Percentiles rank a stretch among this genome's conserved stretches.
These are phyloP conservation scores for Lota lota DNA, from an alignment of 2,113 vertebrate genomes.

Conservation along the genomic window DNA sequence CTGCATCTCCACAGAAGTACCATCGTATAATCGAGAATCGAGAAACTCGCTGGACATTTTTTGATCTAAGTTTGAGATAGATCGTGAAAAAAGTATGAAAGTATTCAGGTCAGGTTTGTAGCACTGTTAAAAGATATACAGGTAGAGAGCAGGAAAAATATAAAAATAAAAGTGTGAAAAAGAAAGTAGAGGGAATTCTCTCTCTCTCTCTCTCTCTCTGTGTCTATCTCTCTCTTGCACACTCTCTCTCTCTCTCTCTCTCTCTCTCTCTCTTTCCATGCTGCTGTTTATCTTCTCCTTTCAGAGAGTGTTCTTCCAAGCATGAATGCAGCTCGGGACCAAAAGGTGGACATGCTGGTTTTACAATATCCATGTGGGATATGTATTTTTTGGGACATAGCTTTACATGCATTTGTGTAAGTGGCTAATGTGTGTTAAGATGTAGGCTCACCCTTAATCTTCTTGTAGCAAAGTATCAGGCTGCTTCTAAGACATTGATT, in stretches of 20 bases:
- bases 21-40: background rate
- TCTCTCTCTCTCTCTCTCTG: conserved; percentile 11
- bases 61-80: conserved; percentile 60
- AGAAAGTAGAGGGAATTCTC: conserved; percentile 27
- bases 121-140: conserved; percentile 37
- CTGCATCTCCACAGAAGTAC: conserved; percentile 1
- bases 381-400: conserved; percentile 16
- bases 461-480: conserved; percentile 61
- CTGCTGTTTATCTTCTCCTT: too few relatives aligned
- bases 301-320: conserved; percentile 28
- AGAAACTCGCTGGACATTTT: conserved; percentile 29
- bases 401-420: conserved; percentile 35
- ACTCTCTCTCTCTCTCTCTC: conserved; percentile 14
- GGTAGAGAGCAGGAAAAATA: conserved; percentile 32
- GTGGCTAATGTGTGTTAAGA: conserved; percentile 46
- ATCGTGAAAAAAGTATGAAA: conserved; percentile 55
- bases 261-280: conserved; percentile 6
- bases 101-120: conserved; percentile 65
- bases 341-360: conserved; percentile 21
- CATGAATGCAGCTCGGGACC: conserved; percentile 17
- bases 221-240: too few relatives aligned
- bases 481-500: conserved; percentile 63
- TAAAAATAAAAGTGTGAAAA: conserved; percentile 23
- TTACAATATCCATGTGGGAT: conserved; percentile 20
- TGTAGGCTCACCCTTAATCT: conserved; percentile 64